A percentile compares a stretch with the other conserved stretches of the same genome.
phyloP scores from a whole-genome alignment of 2,797 vertebrate genomes.

The Nasua narica region DNA sequence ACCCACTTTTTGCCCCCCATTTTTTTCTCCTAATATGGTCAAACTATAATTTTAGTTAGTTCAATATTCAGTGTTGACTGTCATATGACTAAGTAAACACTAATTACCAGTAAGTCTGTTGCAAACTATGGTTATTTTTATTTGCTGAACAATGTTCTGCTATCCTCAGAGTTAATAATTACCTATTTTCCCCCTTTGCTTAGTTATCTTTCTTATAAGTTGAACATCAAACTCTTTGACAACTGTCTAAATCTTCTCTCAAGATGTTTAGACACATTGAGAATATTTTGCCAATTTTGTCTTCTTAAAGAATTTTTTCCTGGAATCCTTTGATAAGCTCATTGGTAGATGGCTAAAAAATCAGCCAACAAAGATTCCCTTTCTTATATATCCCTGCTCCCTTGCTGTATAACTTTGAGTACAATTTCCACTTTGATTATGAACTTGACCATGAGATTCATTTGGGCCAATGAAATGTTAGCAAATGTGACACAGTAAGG shows the following conservation, averaged over 20 bases:
- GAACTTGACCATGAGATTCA: background rate
- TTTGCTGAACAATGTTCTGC: background rate
- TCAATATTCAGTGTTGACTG: background rate
- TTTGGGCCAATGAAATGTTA: background rate
- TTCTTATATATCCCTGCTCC: background rate
- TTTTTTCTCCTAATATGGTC: background rate
- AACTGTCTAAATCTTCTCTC: background rate
- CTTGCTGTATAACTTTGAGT: background rate
- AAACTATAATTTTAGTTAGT: background rate
- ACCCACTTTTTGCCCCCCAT: background rate
- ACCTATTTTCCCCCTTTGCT: background rate
- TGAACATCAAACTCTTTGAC: background rate
- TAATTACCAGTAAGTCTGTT: background rate
- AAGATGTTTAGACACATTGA: background rate
- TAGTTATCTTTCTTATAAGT: background rate
- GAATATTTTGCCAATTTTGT: background rate
- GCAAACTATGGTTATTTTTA: background rate
- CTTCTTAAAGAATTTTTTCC: background rate
- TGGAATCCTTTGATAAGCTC: background rate
- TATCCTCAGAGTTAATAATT: background rate
- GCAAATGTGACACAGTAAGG: background rate
- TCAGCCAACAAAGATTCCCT: background rate
- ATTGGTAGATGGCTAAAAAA: background rate
- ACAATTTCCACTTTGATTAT: background rate
- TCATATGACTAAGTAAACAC: background rate